Evolutionary conservation across 2,797 vertebrate species (phyloP), one percentile per base, ranked within the genome.

Genomic region (Helicolenus hilgendorfi): DNA sequence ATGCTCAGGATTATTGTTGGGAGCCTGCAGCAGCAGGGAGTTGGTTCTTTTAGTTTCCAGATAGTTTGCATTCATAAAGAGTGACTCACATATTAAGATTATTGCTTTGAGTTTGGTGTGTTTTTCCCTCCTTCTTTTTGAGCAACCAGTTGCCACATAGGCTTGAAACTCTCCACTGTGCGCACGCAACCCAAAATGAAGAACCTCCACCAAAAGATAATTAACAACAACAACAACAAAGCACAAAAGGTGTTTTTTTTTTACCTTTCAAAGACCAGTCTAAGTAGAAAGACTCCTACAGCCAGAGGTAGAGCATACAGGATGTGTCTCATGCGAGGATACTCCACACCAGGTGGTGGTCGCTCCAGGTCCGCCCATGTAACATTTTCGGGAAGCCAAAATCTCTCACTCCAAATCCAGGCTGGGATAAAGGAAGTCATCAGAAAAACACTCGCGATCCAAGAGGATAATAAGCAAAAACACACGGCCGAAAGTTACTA

Each of bases 331-430:
- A 96, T 89, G 63, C 92, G 97, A 18, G 98, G 98, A 84, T 97
- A 98, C 81, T 95, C 91, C 87, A 88, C 92, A 29, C 95, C 95
- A 92, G 96, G 91, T 85, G 96, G 95, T 10, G 96, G 92, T 83
- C 96, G 81, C 84, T 98, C 98, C 84, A 99, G 88, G 92, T 98
- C 98, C 45, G 97, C 97, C 98, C 98, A 99, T 70, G 98, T 98
- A 73, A 98, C 98, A 96, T 99, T 99, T 86, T 96, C 97, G 3
- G 98, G 98, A 87, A 99, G 95, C 98, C 98, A 99, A 91, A 99
- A 99, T n/a, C 97, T 96, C 79, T 99, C 98, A 72, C 95, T 98
- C 98, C 98, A 99, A 85, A 99, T 93, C 98, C 98, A 98, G 92
- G 95, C 96, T 89, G 97, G 97, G 84, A 98, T 86, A 87, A 91